Conservation (phyloP, 2,888 invertebrate species). For the Lochmaea capreae region DNA sequence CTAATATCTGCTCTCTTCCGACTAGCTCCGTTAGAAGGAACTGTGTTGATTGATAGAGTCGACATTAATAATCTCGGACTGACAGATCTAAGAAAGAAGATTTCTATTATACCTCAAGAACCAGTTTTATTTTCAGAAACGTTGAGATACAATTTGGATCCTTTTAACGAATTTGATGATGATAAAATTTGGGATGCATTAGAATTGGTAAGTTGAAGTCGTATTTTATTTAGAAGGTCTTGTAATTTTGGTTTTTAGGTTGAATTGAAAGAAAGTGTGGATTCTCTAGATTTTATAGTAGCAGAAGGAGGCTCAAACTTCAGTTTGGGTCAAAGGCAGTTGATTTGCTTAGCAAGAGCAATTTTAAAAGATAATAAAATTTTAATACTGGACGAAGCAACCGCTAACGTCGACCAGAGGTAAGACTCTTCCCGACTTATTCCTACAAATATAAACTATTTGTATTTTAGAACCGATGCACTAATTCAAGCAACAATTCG, state of each 20-base stretch:
- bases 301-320: conserved; percentile 85
- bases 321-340: conserved; percentile 88
- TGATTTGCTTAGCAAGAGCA: conserved; percentile 87
- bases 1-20: conserved; percentile 87
- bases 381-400: conserved; percentile 89
- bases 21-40: conserved; percentile 81
- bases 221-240: too few relatives aligned
- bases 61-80: conserved; percentile 79
- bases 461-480: conserved; percentile 70
- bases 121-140: conserved; percentile 88
- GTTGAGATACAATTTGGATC: conserved; percentile 88
- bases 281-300: conserved; percentile 74
- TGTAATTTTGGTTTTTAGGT: background rate
- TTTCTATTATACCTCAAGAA: conserved; percentile 95
- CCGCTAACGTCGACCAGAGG: conserved; percentile 90
- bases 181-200: conserved; percentile 82
- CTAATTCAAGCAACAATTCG: conserved; percentile 82
- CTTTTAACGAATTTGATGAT: conserved; percentile 80
- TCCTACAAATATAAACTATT: background rate
- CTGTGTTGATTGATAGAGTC: conserved; percentile 80
- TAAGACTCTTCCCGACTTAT: conserved; percentile 56
- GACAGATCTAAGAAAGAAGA: conserved; percentile 80
- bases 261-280: conserved; percentile 64
- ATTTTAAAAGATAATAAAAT: conserved; percentile 83
- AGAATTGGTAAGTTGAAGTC: conserved; percentile 67